Evolutionary conservation across 2,113 vertebrate genomes (phyloP).

Genomic region (Sapajus apella): DNA sequence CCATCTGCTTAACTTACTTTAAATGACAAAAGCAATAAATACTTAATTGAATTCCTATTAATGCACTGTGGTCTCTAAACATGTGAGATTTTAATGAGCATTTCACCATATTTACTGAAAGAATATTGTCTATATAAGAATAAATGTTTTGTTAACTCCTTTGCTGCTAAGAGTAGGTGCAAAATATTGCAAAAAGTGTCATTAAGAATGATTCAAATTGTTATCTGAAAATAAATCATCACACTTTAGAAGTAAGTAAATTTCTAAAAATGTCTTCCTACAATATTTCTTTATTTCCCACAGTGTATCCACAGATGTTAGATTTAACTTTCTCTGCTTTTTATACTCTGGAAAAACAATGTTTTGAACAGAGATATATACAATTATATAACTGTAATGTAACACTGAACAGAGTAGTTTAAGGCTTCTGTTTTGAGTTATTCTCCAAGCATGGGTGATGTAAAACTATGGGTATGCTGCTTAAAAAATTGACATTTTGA

Average conservation of each 20-base stretch:
- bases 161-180: slow-evolving; percentile 23
- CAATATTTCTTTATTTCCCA: not conserved
- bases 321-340: slow-evolving; percentile 4
- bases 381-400: not conserved
- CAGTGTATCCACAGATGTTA: not conserved
- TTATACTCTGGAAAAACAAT: not conserved
- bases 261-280: slow-evolving; percentile 10
- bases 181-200: not conserved
- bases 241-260: not conserved
- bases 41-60: slow-evolving; percentile 81
- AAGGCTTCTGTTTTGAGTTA: not conserved
- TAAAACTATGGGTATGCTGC: not conserved
- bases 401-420: not conserved
- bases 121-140: slow-evolving; percentile 68
- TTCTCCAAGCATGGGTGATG: not conserved
- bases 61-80: slow-evolving; percentile 76
- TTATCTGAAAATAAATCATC: slow-evolving; percentile 56
- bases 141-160: slow-evolving; percentile 67
- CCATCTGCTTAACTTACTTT: slow-evolving; percentile 82
- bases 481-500: not conserved
- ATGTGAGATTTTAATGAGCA: slow-evolving; percentile 74
- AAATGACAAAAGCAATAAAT: slow-evolving; percentile 80
- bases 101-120: slow-evolving; percentile 76
- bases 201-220: not conserved
- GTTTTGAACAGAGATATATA: not conserved